phyloP scores from a whole-genome alignment of 1,140 invertebrate species.

The Ladona fulva region DNA sequence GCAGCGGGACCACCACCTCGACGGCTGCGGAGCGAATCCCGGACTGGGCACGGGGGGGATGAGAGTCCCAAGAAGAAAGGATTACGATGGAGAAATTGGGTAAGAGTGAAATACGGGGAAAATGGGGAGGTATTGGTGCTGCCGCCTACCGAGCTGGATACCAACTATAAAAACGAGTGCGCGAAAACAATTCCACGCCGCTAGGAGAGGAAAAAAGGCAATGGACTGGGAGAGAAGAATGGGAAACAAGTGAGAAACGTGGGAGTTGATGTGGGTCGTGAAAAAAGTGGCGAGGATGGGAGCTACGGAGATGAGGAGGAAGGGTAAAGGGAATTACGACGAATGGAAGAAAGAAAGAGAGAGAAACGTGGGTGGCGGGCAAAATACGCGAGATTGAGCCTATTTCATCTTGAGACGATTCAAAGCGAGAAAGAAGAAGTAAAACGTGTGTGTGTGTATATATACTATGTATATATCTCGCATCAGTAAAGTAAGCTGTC shows the following conservation, averaged over 20 bases:
- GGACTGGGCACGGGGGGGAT: neutral
- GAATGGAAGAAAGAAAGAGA: neutral
- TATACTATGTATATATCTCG: too few species aligned
- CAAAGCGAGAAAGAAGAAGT: too few species aligned
- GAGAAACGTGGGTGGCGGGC: neutral
- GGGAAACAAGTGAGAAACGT: neutral
- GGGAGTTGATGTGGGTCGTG: neutral
- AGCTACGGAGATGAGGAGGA: neutral
- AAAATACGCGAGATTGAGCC: neutral
- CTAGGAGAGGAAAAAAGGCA: neutral
- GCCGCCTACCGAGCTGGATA: neutral
- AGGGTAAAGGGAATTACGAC: too few species aligned
- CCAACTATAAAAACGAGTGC: neutral
- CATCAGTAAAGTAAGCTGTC: too few species aligned
- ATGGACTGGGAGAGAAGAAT: neutral
- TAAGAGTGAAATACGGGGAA: neutral
- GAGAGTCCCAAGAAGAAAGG: neutral
- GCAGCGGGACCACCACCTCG: neutral
- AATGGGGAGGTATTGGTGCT: neutral
- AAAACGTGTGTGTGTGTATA: too few species aligned
- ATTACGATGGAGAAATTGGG: neutral
- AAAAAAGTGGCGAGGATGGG: neutral
- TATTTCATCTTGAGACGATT: too few species aligned
- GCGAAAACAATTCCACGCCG: neutral
- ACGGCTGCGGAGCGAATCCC: neutral